These are phyloP conservation scores for Ornithoptera priamus DNA, from an alignment of 2,888 invertebrate genomes.

Conservation along the genomic window DNA sequence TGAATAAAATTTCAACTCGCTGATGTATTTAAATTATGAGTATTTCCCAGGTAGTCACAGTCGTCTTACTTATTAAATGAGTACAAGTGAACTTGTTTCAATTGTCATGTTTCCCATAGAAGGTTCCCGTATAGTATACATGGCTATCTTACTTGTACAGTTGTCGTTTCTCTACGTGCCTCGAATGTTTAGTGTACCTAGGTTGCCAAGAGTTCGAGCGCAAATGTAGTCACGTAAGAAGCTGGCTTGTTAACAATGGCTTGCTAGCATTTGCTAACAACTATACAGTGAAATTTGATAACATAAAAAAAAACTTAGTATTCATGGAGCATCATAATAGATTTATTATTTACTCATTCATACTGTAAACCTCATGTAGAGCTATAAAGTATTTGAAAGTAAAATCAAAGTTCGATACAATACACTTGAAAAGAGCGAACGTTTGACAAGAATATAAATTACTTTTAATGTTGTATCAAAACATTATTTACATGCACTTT, in stretches of 20 bases:
- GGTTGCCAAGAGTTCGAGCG: slow-evolving; percentile 39
- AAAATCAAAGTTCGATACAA: slow-evolving; percentile 1
- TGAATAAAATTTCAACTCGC: not conserved
- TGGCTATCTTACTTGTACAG: slow-evolving; percentile 54
- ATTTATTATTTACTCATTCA: not conserved
- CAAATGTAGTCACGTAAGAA: slow-evolving; percentile 53
- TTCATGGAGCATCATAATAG: not conserved
- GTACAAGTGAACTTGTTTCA: slow-evolving; percentile 14
- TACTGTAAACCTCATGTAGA: not conserved
- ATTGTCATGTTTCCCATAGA: slow-evolving; percentile 20
- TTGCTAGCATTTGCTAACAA: slow-evolving; percentile 33
- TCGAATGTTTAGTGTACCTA: slow-evolving; percentile 44
- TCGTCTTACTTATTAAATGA: slow-evolving; percentile 1
- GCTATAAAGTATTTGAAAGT: slow-evolving; percentile 19
- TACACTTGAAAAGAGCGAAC: not conserved
- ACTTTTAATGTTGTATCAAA: not conserved
- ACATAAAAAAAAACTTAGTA: slow-evolving; percentile 19
- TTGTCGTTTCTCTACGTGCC: slow-evolving; percentile 53
- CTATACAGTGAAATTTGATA: slow-evolving; percentile 33
- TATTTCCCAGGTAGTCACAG: not conserved
- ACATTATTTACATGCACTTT: too few relatives aligned
- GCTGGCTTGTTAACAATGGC: slow-evolving; percentile 42
- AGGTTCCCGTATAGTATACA: slow-evolving; percentile 38
- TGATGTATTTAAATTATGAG: not conserved
- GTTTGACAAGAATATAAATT: slow-evolving; percentile 1